Evolutionary conservation across 1,140 invertebrate species (phyloP).

Genomic region (Plutomurus gul): DNA sequence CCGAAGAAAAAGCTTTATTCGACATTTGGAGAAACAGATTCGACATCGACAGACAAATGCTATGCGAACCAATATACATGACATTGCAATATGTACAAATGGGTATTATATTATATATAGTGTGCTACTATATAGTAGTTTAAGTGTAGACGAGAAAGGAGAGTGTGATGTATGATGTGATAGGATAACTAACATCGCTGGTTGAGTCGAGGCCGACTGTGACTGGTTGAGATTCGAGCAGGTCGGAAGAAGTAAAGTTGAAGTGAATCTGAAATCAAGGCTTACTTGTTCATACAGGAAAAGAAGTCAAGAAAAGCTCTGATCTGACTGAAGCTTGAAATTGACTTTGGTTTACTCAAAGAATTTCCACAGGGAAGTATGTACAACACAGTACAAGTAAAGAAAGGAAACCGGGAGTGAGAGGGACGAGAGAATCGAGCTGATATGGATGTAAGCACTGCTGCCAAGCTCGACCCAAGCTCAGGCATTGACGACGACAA

Average conservation of each 20-base stretch:
- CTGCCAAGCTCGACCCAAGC: too few species aligned
- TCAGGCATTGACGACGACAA: too few species aligned
- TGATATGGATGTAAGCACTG: not conserved
- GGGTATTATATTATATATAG: too few species aligned
- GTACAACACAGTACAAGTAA: not conserved
- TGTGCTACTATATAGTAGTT: too few species aligned
- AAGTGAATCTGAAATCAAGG: constrained; percentile 24
- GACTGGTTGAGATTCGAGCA: not conserved
- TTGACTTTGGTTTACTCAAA: constrained; percentile 35
- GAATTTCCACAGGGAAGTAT: constrained; percentile 13
- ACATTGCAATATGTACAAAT: too few species aligned
- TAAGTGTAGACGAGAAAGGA: too few species aligned
- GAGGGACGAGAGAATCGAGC: not conserved
- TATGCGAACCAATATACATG: too few species aligned
- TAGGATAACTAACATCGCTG: not conserved
- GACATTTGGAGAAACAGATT: too few species aligned
- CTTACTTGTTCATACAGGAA: constrained; percentile 2
- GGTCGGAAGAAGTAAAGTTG: not conserved
- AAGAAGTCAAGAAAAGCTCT: constrained; percentile 1
- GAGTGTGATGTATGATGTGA: not conserved
- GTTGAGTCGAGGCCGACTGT: not conserved
- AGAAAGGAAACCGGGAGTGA: not conserved
- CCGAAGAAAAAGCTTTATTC: too few species aligned
- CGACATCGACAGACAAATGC: too few species aligned
- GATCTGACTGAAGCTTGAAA: constrained; percentile 16